phyloP scores from a whole-genome alignment of 2,113 vertebrate species.

The Sorex araneus region DNA sequence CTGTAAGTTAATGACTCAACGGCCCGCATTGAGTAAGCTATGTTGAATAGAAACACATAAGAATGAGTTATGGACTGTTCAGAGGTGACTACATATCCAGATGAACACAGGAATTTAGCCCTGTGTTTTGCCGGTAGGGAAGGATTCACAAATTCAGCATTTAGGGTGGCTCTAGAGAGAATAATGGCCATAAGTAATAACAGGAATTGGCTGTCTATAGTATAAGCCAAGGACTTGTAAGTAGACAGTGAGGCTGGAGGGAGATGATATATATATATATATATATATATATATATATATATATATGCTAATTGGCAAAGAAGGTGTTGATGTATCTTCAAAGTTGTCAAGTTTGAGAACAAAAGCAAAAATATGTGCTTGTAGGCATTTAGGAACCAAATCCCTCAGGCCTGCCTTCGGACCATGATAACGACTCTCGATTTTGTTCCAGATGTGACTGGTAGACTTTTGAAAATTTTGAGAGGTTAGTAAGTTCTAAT shows the following conservation, averaged over 20 bases:
- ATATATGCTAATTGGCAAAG: constrained; percentile 18
- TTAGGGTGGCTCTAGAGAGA: background rate
- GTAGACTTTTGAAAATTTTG: background rate
- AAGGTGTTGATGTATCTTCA: background rate
- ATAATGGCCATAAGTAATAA: background rate
- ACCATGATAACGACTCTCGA: background rate
- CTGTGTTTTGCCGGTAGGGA: background rate
- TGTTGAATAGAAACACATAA: constrained; percentile 18
- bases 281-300: too few species aligned
- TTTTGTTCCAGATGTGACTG: background rate
- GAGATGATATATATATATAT: too few species aligned
- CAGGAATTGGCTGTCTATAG: background rate
- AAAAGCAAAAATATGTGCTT: background rate
- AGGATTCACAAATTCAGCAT: background rate
- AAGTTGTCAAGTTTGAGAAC: background rate
- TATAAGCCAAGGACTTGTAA: background rate
- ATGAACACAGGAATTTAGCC: background rate
- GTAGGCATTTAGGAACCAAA: background rate
- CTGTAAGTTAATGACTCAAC: background rate
- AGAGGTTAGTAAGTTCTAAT: background rate
- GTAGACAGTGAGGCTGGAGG: background rate
- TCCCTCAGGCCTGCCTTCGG: background rate
- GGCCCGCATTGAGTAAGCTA: background rate
- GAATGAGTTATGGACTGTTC: background rate
- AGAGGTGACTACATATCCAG: background rate